phyloP scores from a whole-genome alignment of 1,140 invertebrate genomes.

The Lamellibrachia luymesi region DNA sequence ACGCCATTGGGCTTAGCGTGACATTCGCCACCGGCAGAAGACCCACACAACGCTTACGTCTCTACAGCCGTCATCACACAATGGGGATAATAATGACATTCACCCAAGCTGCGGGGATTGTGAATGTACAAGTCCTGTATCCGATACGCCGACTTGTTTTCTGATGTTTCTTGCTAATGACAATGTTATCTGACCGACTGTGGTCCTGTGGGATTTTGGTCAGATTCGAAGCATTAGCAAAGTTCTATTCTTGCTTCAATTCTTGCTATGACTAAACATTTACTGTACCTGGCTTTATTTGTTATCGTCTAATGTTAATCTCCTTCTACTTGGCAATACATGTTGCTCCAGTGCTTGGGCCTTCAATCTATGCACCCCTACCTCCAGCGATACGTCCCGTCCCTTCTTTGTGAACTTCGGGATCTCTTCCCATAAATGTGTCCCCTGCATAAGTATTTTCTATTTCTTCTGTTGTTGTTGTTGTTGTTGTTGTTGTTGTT shows the following conservation, averaged over 20 bases:
- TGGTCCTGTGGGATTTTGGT: background rate
- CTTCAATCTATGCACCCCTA: background rate
- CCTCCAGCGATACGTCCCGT: background rate
- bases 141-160: background rate
- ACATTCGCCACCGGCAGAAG: too few species aligned
- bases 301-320: too few species aligned
- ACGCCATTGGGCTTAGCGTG: too few species aligned
- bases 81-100: background rate
- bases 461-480: background rate
- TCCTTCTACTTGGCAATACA: too few species aligned
- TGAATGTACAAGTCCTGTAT: background rate
- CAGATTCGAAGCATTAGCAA: background rate
- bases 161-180: background rate
- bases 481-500: too few species aligned
- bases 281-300: too few species aligned
- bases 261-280: background rate
- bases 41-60: background rate
- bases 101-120: background rate
- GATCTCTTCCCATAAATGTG: background rate
- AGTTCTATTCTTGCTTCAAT: background rate
- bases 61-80: background rate
- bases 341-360: too few species aligned
- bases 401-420: background rate
- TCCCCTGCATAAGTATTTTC: background rate
- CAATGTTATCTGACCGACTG: background rate